Base-by-base conservation (phyloP, 2,797 vertebrate genomes). In the Steatocranus sp. region DNA sequence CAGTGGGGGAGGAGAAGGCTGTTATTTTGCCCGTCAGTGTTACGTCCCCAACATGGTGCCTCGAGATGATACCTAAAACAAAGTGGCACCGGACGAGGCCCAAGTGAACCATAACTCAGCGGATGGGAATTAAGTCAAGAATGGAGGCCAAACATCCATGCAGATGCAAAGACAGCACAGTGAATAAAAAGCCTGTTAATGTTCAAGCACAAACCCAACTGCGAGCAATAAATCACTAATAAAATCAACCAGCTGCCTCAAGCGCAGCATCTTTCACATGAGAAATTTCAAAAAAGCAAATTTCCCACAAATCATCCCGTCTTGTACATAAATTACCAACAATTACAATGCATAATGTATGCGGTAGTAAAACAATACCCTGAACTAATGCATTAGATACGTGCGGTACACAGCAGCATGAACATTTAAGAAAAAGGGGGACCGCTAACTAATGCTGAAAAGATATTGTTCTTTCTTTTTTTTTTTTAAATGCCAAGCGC, bases 331-430 rank as follows among this genome's bases (percentile, higher is more conserved):
- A 89, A 89, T 88, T 66, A 89, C 88, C 84, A 81, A 84, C 81
- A 90, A 93, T 89, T 91, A 89, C 84, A 90, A 86, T 43, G 66
- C 82, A 56, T 75, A 85, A 87, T 86, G 92, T 79, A 81, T 73
- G 79, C 81, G 27, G 74, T 80, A 79, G 94, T 92, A 95, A 96
- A 87, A 78, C 77, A 88, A 96, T 91, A 95, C 90, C 92, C 92
- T 84, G 86, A 91, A 94, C 95, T 87, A 95, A 95, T 94, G 86
- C 90, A 89, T 92, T 89, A 74, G 91, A 87, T 90, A 79, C 89
- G 83, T 86, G 80, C 46, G 68, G 83, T 87, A 75, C 83, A 80
- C 54, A 43, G 84, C 85, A 86, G 78, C 78, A 48, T 61, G 54
- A 66, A 74, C 81, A 51, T 86, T 80, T 68, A 74, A 83, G 75